phyloP scores from a whole-genome alignment of 2,888 invertebrate genomes.

The Trichopria drosophilae region DNA sequence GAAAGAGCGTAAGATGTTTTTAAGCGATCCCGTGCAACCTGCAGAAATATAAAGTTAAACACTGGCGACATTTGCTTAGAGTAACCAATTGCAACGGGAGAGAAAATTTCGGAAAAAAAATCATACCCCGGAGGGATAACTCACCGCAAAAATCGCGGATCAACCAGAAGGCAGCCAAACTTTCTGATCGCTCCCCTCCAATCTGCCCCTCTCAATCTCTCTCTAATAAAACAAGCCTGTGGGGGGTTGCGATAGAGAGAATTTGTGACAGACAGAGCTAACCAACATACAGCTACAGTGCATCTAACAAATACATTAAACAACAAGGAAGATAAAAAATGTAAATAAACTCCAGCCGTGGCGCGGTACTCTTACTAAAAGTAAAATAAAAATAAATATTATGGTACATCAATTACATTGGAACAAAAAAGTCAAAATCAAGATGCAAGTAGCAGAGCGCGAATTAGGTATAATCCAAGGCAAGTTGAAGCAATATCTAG shows the following conservation, averaged over 20 bases:
- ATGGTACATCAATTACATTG: constrained; percentile 32
- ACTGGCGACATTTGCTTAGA: no score
- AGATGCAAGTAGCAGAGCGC: constrained; percentile 40
- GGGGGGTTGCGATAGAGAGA: constrained; percentile 55
- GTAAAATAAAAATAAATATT: constrained; percentile 44
- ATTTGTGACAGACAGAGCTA: constrained; percentile 58
- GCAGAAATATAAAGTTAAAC: no score
- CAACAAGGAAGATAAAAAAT: constrained; percentile 56
- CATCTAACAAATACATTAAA: constrained; percentile 60
- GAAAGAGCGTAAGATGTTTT: no score
- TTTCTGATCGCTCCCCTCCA: constrained; percentile 54
- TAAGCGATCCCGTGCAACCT: no score
- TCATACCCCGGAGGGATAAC: constrained; percentile 56
- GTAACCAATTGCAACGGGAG: constrained; percentile 32
- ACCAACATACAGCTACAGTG: constrained; percentile 60
- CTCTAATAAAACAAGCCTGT: constrained; percentile 55
- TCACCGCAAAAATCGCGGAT: constrained; percentile 56
- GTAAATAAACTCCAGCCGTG: constrained; percentile 51
- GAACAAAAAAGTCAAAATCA: constrained; percentile 34
- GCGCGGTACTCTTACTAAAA: constrained; percentile 21
- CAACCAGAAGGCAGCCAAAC: constrained; percentile 57
- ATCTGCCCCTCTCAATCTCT: constrained; percentile 54
- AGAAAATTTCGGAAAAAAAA: constrained; percentile 54
- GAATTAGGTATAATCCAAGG: constrained; percentile 36
- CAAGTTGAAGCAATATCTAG: no score